Conservation (phyloP, 2,113 vertebrate genomes). For the Pedetes capensis region DNA sequence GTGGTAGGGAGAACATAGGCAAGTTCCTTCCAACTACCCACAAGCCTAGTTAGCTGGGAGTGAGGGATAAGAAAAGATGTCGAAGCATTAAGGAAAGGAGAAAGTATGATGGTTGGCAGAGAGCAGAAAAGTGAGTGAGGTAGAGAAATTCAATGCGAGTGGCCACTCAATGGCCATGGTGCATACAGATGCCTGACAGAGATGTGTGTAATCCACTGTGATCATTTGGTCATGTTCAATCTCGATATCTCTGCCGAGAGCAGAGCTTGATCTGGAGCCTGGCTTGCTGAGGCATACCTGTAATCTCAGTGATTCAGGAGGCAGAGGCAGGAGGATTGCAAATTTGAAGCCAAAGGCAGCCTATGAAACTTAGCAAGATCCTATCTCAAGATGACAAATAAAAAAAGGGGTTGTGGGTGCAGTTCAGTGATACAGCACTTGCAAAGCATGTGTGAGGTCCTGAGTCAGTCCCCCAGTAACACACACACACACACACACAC, state of each 20-base stretch:
- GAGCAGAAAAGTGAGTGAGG: background rate
- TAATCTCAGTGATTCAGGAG: too few relatives aligned
- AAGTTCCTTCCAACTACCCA: background rate
- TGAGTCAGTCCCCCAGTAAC: too few relatives aligned
- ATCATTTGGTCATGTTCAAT: background rate
- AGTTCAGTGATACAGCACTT: too few relatives aligned
- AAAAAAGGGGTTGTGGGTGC: too few relatives aligned
- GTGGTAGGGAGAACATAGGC: fast-evolving
- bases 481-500: too few relatives aligned
- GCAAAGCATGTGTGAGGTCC: too few relatives aligned
- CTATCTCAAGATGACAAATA: too few relatives aligned
- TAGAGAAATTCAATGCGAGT: background rate
- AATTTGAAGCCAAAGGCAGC: too few relatives aligned
- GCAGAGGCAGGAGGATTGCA: too few relatives aligned
- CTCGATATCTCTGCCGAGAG: background rate
- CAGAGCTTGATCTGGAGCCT: background rate
- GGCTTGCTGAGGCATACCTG: too few relatives aligned
- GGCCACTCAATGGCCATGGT: background rate
- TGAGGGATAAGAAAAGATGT: background rate
- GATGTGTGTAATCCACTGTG: background rate
- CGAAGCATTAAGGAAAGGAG: background rate
- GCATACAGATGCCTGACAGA: fast-evolving
- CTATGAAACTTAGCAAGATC: too few relatives aligned
- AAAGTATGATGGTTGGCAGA: background rate
- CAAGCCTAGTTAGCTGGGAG: background rate